Base-by-base conservation (phyloP, 2,888 invertebrate genomes). In the Dendrolimus houi region DNA sequence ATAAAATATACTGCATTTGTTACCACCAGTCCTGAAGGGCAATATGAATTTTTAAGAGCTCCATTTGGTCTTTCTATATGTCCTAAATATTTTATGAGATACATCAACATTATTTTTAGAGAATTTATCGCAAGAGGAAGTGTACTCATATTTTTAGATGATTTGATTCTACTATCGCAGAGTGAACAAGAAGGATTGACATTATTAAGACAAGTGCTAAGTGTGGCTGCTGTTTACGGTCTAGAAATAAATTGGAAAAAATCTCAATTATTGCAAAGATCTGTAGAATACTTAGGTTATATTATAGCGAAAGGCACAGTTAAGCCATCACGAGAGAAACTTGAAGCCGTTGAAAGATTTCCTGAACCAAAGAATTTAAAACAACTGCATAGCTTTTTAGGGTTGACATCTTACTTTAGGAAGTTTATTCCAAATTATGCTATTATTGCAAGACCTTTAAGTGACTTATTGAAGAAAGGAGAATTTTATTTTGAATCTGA, bases 51-150 rank as follows among this genome's bases (percentile, higher is more conserved):
- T 60, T 55, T 71, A n/a, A 68, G 60, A 61, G 71, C 73, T 12
- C 83, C 81, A 1, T 85, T 85, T 70, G 82, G 84, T 8, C 60
- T 82, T 1, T 76, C 72, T 9, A 77, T 74, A 42, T 67, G 71
- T 52, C 79, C 81, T 10, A 66, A 75, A 12, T 69, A 71, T 14
- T 81, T 84, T 55, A 72, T 65, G 41, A 54, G 78, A 12, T 75
- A 59, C 56, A 64, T 81, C 0, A 74, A 62, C 17, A 63, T 62
- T 13, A 68, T 77, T 8, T 77, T 77, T 53, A 52, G 63, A 52
- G 64, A 69, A 2, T 56, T 78, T 0, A 64, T 68, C 1, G 47
- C 54, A 1, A 40, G 62, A 14, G 64, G 57, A 55, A 29, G 58
- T 7, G 41, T 64, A 0, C 2, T 64, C 9, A 58, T 67, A 54